These are phyloP conservation scores for Alloscopus bannaensis DNA, from an alignment of 2,888 invertebrate genomes.

Conservation along the genomic window DNA sequence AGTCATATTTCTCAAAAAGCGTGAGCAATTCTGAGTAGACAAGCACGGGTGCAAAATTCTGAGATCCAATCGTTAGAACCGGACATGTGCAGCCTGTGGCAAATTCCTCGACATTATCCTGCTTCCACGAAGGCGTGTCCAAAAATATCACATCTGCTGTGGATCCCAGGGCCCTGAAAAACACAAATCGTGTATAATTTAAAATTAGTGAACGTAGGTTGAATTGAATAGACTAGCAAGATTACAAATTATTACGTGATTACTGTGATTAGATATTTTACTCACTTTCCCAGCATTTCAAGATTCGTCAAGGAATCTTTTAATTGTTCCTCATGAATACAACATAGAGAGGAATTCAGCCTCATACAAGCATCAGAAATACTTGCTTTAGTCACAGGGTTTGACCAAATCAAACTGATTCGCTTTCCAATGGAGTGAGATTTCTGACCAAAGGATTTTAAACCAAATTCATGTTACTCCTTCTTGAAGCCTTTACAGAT, in stretches of 20 bases:
- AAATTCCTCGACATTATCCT: slow-evolving; percentile 44
- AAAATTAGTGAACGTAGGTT: background rate
- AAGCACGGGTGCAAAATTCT: slow-evolving; percentile 47
- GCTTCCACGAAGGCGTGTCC: slow-evolving; percentile 55
- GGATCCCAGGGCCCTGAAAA: slow-evolving; percentile 49
- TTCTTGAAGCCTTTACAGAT: background rate
- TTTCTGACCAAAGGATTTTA: no score
- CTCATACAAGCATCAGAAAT: slow-evolving; percentile 50
- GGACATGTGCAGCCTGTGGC: slow-evolving; percentile 64
- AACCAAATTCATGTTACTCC: background rate
- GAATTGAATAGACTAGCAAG: no score
- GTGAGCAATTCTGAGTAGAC: slow-evolving; percentile 68
- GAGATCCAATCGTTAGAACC: slow-evolving; percentile 57
- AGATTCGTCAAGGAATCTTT: slow-evolving; percentile 9
- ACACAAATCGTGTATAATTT: background rate
- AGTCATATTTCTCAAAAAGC: slow-evolving; percentile 66
- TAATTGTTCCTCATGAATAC: slow-evolving; percentile 44
- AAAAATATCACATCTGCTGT: slow-evolving; percentile 61
- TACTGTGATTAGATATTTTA: background rate
- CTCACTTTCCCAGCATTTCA: slow-evolving; percentile 66
- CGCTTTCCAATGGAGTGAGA: slow-evolving; percentile 22
- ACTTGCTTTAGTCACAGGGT: slow-evolving; percentile 60
- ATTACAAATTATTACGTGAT: background rate
- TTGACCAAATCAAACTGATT: slow-evolving; percentile 48
- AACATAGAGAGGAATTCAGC: slow-evolving; percentile 60